These are phyloP conservation scores for Scaptomyza montana DNA, from an alignment of 1,140 invertebrate species.

Conservation along the genomic window DNA sequence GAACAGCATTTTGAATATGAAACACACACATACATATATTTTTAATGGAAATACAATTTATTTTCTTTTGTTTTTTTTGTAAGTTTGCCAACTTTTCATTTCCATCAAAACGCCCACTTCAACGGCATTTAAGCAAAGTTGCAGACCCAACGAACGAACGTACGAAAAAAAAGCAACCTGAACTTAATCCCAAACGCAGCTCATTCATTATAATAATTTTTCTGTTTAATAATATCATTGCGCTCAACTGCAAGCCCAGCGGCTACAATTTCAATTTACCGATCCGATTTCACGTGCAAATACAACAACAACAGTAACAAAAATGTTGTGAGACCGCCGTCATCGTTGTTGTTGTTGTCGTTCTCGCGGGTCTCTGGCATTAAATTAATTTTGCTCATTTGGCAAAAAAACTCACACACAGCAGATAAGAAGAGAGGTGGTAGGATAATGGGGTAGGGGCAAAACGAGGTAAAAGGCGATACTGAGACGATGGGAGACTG, in stretches of 20 bases:
- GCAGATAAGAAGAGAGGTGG: conserved; percentile 3
- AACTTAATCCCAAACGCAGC: conserved; percentile 65
- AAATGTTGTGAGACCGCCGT: conserved; percentile 46
- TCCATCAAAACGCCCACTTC: conserved; percentile 9
- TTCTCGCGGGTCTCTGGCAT: conserved; percentile 61
- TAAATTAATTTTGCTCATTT: conserved; percentile 81
- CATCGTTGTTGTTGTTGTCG: conserved; percentile 39
- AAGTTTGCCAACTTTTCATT: background rate
- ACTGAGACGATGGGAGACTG: conserved; percentile 15
- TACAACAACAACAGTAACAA: conserved; percentile 49
- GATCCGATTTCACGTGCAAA: conserved; percentile 78
- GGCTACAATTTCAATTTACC: conserved; percentile 76
- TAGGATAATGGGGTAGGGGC: background rate
- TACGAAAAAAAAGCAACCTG: conserved; percentile 19
- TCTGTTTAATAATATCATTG: conserved; percentile 77
- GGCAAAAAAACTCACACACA: conserved; percentile 48
- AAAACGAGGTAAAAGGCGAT: conserved; percentile 32
- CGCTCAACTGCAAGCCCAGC: conserved; percentile 73
- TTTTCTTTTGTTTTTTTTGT: too few species aligned
- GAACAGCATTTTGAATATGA: too few species aligned
- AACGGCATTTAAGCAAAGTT: background rate
- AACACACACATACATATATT: too few species aligned
- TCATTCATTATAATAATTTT: conserved; percentile 78
- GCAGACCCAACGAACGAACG: conserved; percentile 4
- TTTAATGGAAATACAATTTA: too few species aligned